phyloP scores from a whole-genome alignment of 1,140 invertebrate species.

The Chlorops oryzae region DNA sequence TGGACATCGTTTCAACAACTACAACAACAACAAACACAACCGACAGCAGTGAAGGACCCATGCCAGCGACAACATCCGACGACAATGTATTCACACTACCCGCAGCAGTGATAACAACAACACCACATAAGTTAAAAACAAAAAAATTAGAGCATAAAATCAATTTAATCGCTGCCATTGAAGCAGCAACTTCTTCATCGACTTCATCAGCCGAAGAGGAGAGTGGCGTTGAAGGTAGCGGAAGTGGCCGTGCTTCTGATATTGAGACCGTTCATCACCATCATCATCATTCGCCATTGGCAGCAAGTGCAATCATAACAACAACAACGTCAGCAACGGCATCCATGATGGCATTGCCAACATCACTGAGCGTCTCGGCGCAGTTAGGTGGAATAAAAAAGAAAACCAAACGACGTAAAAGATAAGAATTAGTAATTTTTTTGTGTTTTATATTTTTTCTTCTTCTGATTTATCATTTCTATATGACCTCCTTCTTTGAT shows the following conservation, averaged over 20 bases:
- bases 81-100: slow-evolving; percentile 23
- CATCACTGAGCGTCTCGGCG: not conserved
- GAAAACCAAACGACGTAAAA: slow-evolving; percentile 44
- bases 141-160: slow-evolving; percentile 45
- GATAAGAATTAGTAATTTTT: slow-evolving; percentile 48
- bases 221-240: slow-evolving; percentile 26
- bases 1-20: not conserved
- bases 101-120: not conserved
- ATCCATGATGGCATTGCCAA: not conserved
- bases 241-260: slow-evolving; percentile 3
- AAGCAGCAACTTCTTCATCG: slow-evolving; percentile 42
- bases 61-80: slow-evolving; percentile 42
- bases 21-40: slow-evolving; percentile 18
- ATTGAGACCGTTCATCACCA: not conserved
- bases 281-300: not conserved
- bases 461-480: slow-evolving; percentile 39
- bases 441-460: slow-evolving; percentile 46
- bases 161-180: slow-evolving; percentile 41
- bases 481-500: slow-evolving; percentile 19
- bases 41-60: slow-evolving; percentile 36
- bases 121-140: slow-evolving; percentile 35
- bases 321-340: not conserved
- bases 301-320: not conserved
- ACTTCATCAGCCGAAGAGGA: slow-evolving; percentile 40
- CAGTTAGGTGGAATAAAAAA: slow-evolving; percentile 42